Conservation (phyloP, 2,113 vertebrate genomes). For the Melanostigma gelatinosum region DNA sequence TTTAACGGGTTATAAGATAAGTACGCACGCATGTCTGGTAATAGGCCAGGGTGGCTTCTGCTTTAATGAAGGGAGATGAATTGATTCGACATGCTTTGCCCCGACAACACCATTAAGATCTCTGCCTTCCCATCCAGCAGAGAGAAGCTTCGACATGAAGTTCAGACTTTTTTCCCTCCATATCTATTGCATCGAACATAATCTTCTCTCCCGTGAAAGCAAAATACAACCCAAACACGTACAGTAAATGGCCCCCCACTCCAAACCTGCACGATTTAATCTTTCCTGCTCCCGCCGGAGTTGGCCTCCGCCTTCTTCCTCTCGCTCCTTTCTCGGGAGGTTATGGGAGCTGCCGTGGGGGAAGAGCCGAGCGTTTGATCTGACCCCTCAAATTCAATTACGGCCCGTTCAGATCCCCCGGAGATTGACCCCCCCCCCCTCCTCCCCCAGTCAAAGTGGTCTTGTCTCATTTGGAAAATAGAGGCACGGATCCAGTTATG, state of each 20-base stretch:
- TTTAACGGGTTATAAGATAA: conserved; percentile 48
- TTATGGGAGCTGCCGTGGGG: conserved; percentile 46
- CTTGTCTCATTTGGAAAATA: conserved; percentile 71
- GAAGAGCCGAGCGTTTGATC: conserved; percentile 60
- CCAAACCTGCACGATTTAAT: conserved; percentile 63
- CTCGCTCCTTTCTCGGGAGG: conserved; percentile 39
- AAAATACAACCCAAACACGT: conserved; percentile 45
- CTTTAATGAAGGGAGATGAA: conserved; percentile 52
- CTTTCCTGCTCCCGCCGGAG: conserved; percentile 33
- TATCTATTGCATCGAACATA: conserved; percentile 44
- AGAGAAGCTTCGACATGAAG: conserved; percentile 15
- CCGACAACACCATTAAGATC: conserved; percentile 48
- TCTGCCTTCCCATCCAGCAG: conserved; percentile 9
- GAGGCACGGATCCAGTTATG: conserved; percentile 62
- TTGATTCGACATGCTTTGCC: conserved; percentile 55
- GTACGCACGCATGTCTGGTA: conserved; percentile 18
- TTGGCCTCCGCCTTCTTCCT: conserved; percentile 44
- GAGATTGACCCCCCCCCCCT: conserved; percentile 60
- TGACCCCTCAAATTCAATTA: conserved; percentile 77
- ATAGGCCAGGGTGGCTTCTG: conserved; percentile 23
- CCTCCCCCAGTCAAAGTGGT: conserved; percentile 48
- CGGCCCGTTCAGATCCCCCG: conserved; percentile 62
- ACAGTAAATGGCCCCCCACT: conserved; percentile 42
- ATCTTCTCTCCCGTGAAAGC: conserved; percentile 19
- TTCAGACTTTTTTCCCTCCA: conserved; percentile 34